Evolutionary conservation across 2,113 vertebrate genomes (phyloP).

Genomic region (Pseudorectes ferrugineus): DNA sequence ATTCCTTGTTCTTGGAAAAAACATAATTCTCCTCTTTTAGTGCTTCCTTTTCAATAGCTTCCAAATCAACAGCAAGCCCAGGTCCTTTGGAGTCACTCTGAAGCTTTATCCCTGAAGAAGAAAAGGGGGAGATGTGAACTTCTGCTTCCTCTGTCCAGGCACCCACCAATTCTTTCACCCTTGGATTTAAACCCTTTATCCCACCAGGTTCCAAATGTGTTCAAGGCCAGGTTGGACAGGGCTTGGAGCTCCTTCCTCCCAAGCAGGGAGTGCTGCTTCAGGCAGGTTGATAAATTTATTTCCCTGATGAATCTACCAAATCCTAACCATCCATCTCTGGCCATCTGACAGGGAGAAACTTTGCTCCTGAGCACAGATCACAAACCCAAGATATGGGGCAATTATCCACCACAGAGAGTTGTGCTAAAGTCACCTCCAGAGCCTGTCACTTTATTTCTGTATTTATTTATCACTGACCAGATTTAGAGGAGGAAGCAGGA

Average conservation of each 20-base stretch:
- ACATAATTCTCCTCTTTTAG: background rate
- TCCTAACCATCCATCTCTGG: background rate
- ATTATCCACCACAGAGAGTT: background rate
- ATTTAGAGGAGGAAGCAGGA: background rate
- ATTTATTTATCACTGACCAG: background rate
- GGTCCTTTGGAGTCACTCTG: background rate
- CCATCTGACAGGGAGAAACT: background rate
- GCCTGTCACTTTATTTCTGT: background rate
- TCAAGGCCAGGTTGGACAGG: background rate
- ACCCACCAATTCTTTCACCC: background rate
- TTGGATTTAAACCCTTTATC: background rate
- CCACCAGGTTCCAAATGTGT: background rate
- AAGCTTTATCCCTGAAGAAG: slow-evolving; percentile 28
- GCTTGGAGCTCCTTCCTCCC: background rate
- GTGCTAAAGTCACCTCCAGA: background rate
- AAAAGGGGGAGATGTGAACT: background rate
- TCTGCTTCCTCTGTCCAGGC: background rate
- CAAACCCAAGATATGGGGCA: background rate
- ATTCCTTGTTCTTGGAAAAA: background rate
- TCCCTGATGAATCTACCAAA: background rate
- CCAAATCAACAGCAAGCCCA: background rate
- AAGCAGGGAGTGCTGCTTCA: background rate
- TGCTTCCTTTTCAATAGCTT: background rate
- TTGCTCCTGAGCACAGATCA: background rate
- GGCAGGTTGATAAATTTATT: background rate